Evolutionary conservation across 2,113 vertebrate genomes (phyloP).

Genomic region (Oryzias woworae): DNA sequence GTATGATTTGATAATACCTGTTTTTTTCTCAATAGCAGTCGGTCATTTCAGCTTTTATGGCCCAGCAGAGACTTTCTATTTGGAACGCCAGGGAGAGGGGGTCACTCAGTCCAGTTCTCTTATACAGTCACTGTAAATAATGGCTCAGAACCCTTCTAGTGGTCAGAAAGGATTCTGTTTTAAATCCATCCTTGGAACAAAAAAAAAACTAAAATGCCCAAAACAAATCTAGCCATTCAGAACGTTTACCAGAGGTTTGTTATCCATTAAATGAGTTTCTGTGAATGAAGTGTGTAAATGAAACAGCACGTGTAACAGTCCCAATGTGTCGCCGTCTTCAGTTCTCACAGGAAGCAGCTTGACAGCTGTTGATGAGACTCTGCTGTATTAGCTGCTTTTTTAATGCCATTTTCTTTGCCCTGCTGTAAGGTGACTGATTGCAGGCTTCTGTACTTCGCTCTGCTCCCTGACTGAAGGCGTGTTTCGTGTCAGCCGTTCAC

Average conservation of each 20-base stretch:
- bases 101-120: too few species aligned
- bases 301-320: conserved; percentile 3
- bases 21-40: too few species aligned
- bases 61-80: too few species aligned
- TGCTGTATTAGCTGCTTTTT: conserved; percentile 33
- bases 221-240: too few species aligned
- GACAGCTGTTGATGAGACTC: conserved; percentile 7
- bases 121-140: too few species aligned
- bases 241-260: background rate
- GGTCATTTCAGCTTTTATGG: too few species aligned
- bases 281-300: background rate
- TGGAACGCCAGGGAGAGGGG: too few species aligned
- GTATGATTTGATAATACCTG: too few species aligned
- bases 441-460: conserved; percentile 20
- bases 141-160: too few species aligned
- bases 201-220: too few species aligned
- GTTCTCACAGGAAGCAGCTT: conserved; percentile 18
- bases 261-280: conserved; percentile 14
- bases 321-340: conserved; percentile 14
- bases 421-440: conserved; percentile 25
- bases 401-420: conserved; percentile 19
- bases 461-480: conserved; percentile 19
- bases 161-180: too few species aligned
- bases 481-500: conserved; percentile 28
- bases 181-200: too few species aligned